These are phyloP conservation scores for Mesochorus sp. DNA, from an alignment of 2,888 invertebrate species.

Conservation along the genomic window DNA sequence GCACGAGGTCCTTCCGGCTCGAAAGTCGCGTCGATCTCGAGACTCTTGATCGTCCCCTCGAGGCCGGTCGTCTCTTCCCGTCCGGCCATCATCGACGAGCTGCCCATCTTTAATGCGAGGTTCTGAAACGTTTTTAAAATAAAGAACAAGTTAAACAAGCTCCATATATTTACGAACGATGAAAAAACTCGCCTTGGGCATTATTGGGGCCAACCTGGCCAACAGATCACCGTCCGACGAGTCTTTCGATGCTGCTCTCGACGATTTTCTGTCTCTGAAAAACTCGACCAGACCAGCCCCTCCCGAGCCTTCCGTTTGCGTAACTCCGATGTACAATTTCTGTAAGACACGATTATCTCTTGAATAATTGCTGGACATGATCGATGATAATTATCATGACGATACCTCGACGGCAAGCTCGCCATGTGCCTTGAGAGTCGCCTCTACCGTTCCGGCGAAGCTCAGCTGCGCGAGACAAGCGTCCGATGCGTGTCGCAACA, in stretches of 20 bases:
- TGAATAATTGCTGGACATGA: too few species aligned
- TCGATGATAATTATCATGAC: background rate
- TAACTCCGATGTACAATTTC: constrained; percentile 87
- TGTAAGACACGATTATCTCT: too few species aligned
- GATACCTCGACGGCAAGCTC: constrained; percentile 92
- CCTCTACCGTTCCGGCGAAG: constrained; percentile 89
- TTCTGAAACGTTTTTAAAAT: constrained; percentile 88
- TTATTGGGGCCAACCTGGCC: constrained; percentile 87
- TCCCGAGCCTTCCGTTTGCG: constrained; percentile 84
- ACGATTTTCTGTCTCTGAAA: constrained; percentile 77
- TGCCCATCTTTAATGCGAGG: constrained; percentile 89
- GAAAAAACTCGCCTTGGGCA: constrained; percentile 92
- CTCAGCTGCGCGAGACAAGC: constrained; percentile 88
- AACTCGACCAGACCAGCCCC: constrained; percentile 79
- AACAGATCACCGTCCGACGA: constrained; percentile 75
- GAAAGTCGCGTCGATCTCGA: constrained; percentile 84
- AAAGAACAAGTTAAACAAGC: background rate
- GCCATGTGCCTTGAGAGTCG: constrained; percentile 90
- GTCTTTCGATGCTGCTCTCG: constrained; percentile 67
- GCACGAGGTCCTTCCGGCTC: constrained; percentile 73
- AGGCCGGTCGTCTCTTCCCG: constrained; percentile 87
- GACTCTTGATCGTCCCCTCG: constrained; percentile 86
- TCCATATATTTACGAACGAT: too few species aligned
- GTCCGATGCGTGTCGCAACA: constrained; percentile 85
- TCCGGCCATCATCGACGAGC: constrained; percentile 87